Conservation (phyloP, 2,888 invertebrate genomes). For the Nymphalis c-album region DNA sequence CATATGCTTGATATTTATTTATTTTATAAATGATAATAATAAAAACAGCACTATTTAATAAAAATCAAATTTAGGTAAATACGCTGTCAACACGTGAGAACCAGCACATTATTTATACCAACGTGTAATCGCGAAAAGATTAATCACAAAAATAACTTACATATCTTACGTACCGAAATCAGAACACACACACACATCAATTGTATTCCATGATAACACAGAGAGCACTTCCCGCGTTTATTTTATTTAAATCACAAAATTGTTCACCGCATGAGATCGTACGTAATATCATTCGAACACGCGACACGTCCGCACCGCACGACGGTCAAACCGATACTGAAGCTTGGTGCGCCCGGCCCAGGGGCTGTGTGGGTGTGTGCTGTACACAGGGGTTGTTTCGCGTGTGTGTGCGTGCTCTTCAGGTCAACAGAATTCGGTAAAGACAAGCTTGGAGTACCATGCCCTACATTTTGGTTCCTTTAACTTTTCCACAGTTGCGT, state of each 20-base stretch:
- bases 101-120: background rate
- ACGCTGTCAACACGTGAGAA: constrained; percentile 1
- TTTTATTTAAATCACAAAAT: constrained; percentile 5
- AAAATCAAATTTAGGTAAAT: background rate
- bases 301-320: constrained; percentile 40
- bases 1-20: too few species aligned
- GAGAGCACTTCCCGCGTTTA: constrained; percentile 3
- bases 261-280: background rate
- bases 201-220: constrained; percentile 13
- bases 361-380: constrained; percentile 43
- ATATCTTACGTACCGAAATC: constrained; percentile 3
- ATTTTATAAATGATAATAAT: too few species aligned
- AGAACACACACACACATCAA: constrained; percentile 9
- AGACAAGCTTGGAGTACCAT: constrained; percentile 65
- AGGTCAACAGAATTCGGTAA: constrained; percentile 74
- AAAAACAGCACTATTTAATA: background rate
- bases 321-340: constrained; percentile 55
- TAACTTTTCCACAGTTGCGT: constrained; percentile 28
- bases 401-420: constrained; percentile 58
- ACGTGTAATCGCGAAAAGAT: background rate
- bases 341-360: constrained; percentile 50
- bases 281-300: constrained; percentile 18
- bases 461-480: constrained; percentile 55
- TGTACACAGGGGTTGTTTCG: constrained; percentile 49
- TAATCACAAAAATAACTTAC: constrained; percentile 7